Base-by-base conservation (phyloP, 2,113 vertebrate species). In the Hippocampus mohnikei region DNA sequence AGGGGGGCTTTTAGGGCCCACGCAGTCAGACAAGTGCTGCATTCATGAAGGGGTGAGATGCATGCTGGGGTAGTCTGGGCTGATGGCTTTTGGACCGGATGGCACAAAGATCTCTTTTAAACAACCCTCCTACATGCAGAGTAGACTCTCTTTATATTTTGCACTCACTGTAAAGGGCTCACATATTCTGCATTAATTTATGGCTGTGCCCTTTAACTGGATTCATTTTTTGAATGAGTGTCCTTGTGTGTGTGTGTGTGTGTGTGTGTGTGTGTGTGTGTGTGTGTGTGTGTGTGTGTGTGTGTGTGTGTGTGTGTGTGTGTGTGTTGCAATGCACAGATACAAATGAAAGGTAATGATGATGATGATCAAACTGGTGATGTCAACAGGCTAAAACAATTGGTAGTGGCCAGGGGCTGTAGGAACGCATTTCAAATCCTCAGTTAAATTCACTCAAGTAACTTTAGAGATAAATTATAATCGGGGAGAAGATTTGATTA, bases 51-150 rank as follows among this genome's bases (percentile, higher is more conserved):
- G 86, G 85, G 84, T 88, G 88, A 90, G 88, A 75, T 90, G 91
- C 91, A 92, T 92, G 90, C 92, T 91, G 91, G 92, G 92, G 90
- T 63, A 20, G 85, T 83, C 84, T 78, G 73, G 83, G 75, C 88
- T 88, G 90, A 82, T 88, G 85, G 85, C 87, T 89, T 90, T 75
- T 84, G 80, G 87, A 87, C 83, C 53, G 78, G 55, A 76, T 67
- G 81, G 88, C 80, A 93, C 92, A 93, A 93, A 93, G 92, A 86
- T 87, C 87, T 81, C 91, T 88, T 93, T 91, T 91, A 87, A 81
- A 86, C 79, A 20, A 66, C 48, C 88, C 84, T 89, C 91, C 92
- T 88, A 93, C 92, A 78, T 74, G 81, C 87, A 78, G 71, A 88
- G 82, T 58, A 71, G 84, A 89, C 81, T 89, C 89, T 81, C 85